Percentiles rank a stretch among this genome's conserved stretches.
phyloP scores from a whole-genome alignment of 2,797 vertebrate genomes.

The Spinus olivaceus region DNA sequence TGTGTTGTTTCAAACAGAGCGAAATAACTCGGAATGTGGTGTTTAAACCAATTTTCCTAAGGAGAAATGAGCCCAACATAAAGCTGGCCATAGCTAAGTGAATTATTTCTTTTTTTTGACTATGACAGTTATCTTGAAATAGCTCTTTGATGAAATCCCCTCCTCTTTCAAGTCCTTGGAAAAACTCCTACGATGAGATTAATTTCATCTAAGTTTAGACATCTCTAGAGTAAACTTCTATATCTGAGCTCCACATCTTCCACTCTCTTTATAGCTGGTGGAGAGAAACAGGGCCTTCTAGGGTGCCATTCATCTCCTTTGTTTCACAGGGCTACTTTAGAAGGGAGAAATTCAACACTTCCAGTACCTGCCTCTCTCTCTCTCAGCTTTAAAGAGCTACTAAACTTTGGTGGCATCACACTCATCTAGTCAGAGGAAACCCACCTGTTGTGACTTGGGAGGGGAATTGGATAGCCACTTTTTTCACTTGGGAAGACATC shows the following conservation, averaged over 20 bases:
- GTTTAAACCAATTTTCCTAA: conserved; percentile 2
- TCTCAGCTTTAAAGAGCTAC: background rate
- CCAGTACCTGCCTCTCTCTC: background rate
- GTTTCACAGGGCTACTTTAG: background rate
- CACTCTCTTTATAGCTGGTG: background rate
- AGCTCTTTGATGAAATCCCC: conserved; percentile 58
- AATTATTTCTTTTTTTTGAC: conserved; percentile 15
- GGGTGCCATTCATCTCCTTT: background rate
- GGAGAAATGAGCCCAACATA: background rate
- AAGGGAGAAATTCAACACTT: background rate
- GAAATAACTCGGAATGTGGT: background rate
- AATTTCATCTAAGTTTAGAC: conserved; percentile 57
- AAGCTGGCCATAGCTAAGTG: background rate
- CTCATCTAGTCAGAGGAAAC: background rate
- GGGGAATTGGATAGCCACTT: background rate
- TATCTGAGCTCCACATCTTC: background rate
- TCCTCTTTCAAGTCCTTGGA: conserved; percentile 55
- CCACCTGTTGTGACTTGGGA: background rate
- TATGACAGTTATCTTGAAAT: conserved; percentile 46
- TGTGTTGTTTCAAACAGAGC: background rate
- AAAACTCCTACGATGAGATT: conserved; percentile 47
- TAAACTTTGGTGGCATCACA: background rate
- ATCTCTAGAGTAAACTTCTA: conserved; percentile 35
- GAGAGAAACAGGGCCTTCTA: conserved; percentile 7
- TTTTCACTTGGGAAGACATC: background rate